Conservation (phyloP, 2,888 invertebrate species). For the Drosophila planitibia region DNA sequence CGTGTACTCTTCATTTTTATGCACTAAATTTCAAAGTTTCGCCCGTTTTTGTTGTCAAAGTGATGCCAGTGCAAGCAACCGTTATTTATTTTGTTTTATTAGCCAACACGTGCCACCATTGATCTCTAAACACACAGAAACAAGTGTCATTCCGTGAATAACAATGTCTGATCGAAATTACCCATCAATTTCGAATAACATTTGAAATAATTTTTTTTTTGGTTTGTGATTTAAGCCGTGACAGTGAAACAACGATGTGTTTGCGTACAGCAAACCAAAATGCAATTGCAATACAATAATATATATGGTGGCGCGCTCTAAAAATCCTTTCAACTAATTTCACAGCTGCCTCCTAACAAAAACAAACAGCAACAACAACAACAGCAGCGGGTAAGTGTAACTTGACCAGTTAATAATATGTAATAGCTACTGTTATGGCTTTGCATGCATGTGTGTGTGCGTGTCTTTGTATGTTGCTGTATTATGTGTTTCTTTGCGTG, state of each 20-base stretch:
- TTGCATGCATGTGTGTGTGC: slow-evolving; percentile 1
- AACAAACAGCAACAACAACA: slow-evolving; percentile 20
- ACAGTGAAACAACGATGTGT: slow-evolving; percentile 21
- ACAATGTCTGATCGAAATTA: slow-evolving; percentile 21
- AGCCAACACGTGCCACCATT: slow-evolving; percentile 9
- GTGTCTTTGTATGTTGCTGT: neutral
- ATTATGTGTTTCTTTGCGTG: slow-evolving; percentile 1
- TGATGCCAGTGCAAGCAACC: slow-evolving; percentile 14
- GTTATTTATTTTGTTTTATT: slow-evolving; percentile 44
- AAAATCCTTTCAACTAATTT: slow-evolving; percentile 31
- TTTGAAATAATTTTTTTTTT: slow-evolving; percentile 12
- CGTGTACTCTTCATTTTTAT: slow-evolving; percentile 26
- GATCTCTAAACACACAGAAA: slow-evolving; percentile 10
- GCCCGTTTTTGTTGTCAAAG: slow-evolving; percentile 35
- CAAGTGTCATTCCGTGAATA: slow-evolving; percentile 1
- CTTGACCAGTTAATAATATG: slow-evolving; percentile 58
- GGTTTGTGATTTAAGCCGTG: slow-evolving; percentile 40
- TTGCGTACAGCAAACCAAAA: slow-evolving; percentile 36
- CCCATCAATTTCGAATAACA: slow-evolving; percentile 43
- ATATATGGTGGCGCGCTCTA: slow-evolving; percentile 16
- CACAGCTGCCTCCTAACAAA: slow-evolving; percentile 30
- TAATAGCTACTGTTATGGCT: slow-evolving; percentile 40
- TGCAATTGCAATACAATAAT: slow-evolving; percentile 34
- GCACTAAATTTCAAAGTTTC: slow-evolving; percentile 29
- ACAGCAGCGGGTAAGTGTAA: slow-evolving; percentile 52